Percentiles rank a stretch among this genome's conserved stretches.
Conservation (phyloP, 2,888 invertebrate species). For the Ennomos fuscantarius region DNA sequence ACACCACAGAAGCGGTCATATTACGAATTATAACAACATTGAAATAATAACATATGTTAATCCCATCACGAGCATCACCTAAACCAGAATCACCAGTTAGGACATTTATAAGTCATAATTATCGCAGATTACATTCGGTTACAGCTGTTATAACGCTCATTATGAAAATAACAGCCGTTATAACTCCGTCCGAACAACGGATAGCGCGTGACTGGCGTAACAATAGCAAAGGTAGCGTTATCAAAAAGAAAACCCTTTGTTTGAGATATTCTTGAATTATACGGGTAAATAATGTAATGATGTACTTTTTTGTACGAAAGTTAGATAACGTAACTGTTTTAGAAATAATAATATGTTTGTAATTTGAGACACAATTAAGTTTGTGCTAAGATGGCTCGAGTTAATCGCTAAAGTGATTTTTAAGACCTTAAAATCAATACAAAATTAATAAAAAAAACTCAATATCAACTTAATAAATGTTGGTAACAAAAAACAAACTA, state of each 20-base stretch:
- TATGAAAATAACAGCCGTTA: slow-evolving; percentile 36
- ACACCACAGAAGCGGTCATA: no score
- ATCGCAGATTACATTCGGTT: slow-evolving; percentile 25
- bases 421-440: no score
- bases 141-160: slow-evolving; percentile 27
- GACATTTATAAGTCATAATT: slow-evolving; percentile 15
- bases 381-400: no score
- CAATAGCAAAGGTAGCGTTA: slow-evolving; percentile 33
- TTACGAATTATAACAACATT: no score
- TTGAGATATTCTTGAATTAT: slow-evolving; percentile 30
- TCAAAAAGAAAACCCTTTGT: slow-evolving; percentile 33
- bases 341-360: no score
- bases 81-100: not conserved
- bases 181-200: slow-evolving; percentile 19
- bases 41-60: not conserved
- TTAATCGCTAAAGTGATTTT: no score
- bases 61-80: slow-evolving; percentile 1
- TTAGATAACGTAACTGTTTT: slow-evolving; percentile 4
- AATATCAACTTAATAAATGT: no score
- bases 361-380: no score
- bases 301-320: slow-evolving; percentile 8
- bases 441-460: no score
- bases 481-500: no score
- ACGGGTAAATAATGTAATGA: slow-evolving; percentile 18
- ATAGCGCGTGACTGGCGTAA: slow-evolving; percentile 39